Evolutionary conservation across 2,888 invertebrate genomes (phyloP).

Genomic region (Incurvaria masculella): DNA sequence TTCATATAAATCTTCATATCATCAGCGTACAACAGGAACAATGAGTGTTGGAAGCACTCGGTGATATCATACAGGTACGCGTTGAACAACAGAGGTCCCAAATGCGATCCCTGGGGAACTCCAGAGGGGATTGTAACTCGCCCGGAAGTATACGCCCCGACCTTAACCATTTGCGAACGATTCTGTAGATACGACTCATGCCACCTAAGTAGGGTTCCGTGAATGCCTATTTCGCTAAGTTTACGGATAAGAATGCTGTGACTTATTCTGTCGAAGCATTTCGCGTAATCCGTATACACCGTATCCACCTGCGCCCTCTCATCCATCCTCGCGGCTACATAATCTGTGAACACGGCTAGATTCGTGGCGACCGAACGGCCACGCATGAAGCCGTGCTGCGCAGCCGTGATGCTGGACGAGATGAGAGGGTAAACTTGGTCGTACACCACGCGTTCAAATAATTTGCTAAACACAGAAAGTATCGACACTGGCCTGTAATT

Average conservation of each 20-base stretch:
- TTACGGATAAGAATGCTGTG: background rate
- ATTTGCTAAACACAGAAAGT: constrained; percentile 4
- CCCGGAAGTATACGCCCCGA: background rate
- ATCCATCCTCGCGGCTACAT: background rate
- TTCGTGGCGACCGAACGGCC: constrained; percentile 2
- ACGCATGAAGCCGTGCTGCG: constrained; percentile 6
- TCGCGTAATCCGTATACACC: constrained; percentile 1
- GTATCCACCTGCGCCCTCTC: constrained; percentile 1
- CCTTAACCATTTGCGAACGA: background rate
- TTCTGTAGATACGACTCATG: background rate
- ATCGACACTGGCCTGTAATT: constrained; percentile 8
- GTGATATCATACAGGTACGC: background rate
- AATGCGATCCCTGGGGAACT: background rate
- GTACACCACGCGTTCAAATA: constrained; percentile 2
- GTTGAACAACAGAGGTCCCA: background rate
- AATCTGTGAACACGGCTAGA: background rate
- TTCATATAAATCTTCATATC: background rate
- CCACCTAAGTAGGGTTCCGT: constrained; percentile 1
- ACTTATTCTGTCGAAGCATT: constrained; percentile 1
- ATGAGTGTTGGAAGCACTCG: background rate
- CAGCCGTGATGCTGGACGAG: background rate
- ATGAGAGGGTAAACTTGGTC: background rate
- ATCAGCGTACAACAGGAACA: constrained; percentile 1
- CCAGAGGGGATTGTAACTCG: background rate
- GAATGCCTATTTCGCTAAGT: background rate